Conservation (phyloP, 2,888 invertebrate genomes). For the Barypeithes pellucidus region DNA sequence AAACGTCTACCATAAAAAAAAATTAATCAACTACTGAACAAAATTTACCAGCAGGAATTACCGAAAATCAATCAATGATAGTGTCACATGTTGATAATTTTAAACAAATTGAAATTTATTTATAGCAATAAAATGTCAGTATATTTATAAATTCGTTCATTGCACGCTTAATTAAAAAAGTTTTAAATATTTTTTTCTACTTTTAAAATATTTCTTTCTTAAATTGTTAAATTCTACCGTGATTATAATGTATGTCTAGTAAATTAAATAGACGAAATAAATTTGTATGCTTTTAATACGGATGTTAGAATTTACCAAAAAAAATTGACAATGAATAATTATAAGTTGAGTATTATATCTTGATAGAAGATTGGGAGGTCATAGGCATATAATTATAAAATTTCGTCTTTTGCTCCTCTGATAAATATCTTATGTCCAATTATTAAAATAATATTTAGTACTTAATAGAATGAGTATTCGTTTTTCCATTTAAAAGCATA, state of each 20-base stretch:
- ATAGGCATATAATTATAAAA: too few species aligned
- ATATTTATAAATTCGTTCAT: constrained; percentile 8
- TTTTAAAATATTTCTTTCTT: background rate
- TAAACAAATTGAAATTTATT: background rate
- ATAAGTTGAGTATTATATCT: background rate
- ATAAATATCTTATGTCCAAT: too few species aligned
- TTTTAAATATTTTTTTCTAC: background rate
- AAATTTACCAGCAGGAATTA: too few species aligned
- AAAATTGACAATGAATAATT: background rate
- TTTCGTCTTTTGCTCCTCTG: too few species aligned
- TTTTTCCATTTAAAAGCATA: background rate
- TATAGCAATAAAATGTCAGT: background rate
- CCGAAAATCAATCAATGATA: too few species aligned
- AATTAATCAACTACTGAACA: background rate
- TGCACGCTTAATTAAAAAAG: background rate
- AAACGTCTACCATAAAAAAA: background rate
- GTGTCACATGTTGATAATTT: too few species aligned
- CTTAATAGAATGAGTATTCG: too few species aligned
- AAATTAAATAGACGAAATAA: constrained; percentile 8
- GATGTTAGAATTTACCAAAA: background rate
- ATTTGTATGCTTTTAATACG: background rate
- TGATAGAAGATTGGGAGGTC: too few species aligned
- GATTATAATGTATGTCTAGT: constrained; percentile 5
- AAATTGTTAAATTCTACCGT: constrained; percentile 13
- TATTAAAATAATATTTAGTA: too few species aligned